Base-by-base conservation (phyloP, 2,113 vertebrate species). In the Jaculus jaculus region DNA sequence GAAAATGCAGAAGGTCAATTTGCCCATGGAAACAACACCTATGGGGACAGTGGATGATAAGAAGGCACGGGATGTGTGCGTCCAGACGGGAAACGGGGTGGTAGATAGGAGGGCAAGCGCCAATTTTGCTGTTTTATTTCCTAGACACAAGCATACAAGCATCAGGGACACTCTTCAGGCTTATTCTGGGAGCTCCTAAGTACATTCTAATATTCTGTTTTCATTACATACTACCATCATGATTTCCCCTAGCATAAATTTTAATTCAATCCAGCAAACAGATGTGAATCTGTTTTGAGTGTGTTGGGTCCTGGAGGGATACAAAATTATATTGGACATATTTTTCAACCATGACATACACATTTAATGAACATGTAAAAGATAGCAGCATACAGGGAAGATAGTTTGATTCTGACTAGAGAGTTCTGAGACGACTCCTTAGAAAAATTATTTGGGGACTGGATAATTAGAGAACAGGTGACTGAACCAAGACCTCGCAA, bases 201-300 rank as follows among this genome's bases (percentile, higher is more conserved):
- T 71, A 39, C 5, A 71, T 18, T 65, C 47, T 84, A 61, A 84
- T 85, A 87, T 65, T 87, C 63, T 84, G 68, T 79, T 89, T 95
- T 94, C 16, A 74, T 89, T 95, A 79, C 78, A 80, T 42, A 87
- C 13, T 74, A 81, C 84, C 23, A 15, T 89, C 77, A 73, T 93
- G 24, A 89, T 94, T 96, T 96, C 63, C 73, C 65, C 93, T 32
- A 90, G 77, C 47, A 72, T 93, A 73, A 69, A 87, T 82, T 91
- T 91, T 77, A 87, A 17, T 78, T 89, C 66, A 63, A 24, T 91
- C 66, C 58, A 91, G 60, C 75, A 95, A 94, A 42, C 21, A 87
- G 47, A 51, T 69, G 6, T 37, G 39, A 85, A 72, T 90, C 86
- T 80, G 51, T 90, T 96, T 92, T 71, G 60, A 92, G 23, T 58